A percentile compares a stretch with the other conserved stretches of the same genome.
These are phyloP conservation scores for Oreochromis niloticus DNA, from an alignment of 2,113 vertebrate genomes.

Conservation along the genomic window DNA sequence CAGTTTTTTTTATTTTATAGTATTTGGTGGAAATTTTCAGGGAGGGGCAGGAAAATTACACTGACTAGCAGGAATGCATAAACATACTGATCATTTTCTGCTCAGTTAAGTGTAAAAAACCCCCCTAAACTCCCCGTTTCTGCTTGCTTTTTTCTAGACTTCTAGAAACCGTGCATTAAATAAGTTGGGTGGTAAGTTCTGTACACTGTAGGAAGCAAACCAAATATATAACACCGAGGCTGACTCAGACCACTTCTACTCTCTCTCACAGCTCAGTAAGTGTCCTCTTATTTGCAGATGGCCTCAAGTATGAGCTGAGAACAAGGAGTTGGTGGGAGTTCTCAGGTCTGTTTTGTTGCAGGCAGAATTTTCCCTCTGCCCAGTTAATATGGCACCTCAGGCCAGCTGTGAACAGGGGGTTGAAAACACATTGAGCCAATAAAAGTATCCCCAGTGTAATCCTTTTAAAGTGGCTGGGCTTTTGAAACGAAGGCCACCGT, in stretches of 20 bases:
- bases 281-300: neutral
- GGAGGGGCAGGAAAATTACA: neutral
- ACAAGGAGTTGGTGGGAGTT: neutral
- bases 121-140: neutral
- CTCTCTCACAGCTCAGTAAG: neutral
- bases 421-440: conserved; percentile 47
- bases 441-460: conserved; percentile 44
- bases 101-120: accelerated
- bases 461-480: conserved; percentile 43
- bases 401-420: conserved; percentile 30
- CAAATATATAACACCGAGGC: neutral
- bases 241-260: neutral
- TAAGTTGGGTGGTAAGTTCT: neutral
- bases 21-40: neutral
- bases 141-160: neutral
- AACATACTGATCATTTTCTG: neutral
- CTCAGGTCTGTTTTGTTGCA: conserved; percentile 11
- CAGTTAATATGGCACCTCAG: conserved; percentile 4
- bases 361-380: neutral
- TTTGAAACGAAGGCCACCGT: conserved; percentile 42
- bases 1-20: neutral
- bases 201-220: neutral
- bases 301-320: neutral
- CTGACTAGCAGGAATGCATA: neutral
- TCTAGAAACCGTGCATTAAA: neutral